Percentiles rank a stretch among this genome's conserved stretches.
Conservation (phyloP, 2,888 invertebrate genomes). For the Argyresthia goedartella region DNA sequence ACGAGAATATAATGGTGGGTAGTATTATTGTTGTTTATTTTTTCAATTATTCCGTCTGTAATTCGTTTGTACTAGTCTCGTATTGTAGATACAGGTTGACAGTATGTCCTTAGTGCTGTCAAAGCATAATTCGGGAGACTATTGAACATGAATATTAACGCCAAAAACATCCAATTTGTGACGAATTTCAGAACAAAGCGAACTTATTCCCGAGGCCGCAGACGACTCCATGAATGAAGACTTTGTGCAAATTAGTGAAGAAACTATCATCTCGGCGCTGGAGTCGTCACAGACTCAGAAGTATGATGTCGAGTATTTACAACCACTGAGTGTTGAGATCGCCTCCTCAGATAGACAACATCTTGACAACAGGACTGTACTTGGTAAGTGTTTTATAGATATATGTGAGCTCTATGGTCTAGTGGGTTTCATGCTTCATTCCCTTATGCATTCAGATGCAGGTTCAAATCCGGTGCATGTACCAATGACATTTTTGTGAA, state of each 20-base stretch:
- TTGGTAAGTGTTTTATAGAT: slow-evolving; percentile 26
- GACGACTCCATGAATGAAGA: slow-evolving; percentile 34
- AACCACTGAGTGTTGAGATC: slow-evolving; percentile 53
- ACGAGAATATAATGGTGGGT: slow-evolving; percentile 40
- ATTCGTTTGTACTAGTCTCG: too few species aligned
- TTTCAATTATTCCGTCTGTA: too few species aligned
- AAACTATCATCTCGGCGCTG: slow-evolving; percentile 47
- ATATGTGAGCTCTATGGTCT: too few species aligned
- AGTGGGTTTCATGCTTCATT: too few species aligned
- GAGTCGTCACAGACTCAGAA: slow-evolving; percentile 46
- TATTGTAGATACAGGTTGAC: too few species aligned
- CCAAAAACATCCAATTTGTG: background rate
- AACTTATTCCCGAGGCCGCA: slow-evolving; percentile 29
- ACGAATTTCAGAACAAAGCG: slow-evolving; percentile 32
- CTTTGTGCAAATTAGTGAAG: slow-evolving; percentile 46
- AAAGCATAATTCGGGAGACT: too few species aligned
- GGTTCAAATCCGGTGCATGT: too few species aligned
- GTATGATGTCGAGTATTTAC: slow-evolving; percentile 46
- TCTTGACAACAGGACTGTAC: slow-evolving; percentile 46
- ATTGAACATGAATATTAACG: too few species aligned
- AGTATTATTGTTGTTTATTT: background rate
- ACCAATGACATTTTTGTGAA: too few species aligned
- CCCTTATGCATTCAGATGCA: too few species aligned
- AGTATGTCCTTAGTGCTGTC: too few species aligned
- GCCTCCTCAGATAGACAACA: slow-evolving; percentile 47